Conservation (phyloP, 2,888 invertebrate genomes). For the Leptogaster cylindrica region DNA sequence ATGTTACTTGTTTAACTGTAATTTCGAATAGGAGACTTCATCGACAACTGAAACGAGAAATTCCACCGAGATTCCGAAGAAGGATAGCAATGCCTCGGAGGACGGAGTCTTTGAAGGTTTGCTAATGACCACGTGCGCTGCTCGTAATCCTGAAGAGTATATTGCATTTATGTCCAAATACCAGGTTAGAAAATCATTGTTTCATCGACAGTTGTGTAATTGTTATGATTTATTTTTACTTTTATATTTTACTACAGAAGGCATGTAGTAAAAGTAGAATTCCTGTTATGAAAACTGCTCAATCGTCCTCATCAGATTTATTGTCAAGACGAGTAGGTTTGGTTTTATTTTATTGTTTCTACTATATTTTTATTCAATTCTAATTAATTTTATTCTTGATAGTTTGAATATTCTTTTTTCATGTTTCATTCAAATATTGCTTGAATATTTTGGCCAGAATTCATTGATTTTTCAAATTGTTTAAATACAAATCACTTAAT, state of each 20-base stretch:
- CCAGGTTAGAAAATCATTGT: conserved; percentile 55
- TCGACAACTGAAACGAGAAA: too few species aligned
- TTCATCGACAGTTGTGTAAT: too few species aligned
- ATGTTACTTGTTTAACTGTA: conserved; percentile 14
- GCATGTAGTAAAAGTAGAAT: conserved; percentile 57
- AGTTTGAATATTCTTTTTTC: not conserved
- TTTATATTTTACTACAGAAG: conserved; percentile 52
- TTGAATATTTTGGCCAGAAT: too few species aligned
- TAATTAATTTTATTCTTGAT: not conserved
- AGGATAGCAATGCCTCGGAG: conserved; percentile 5
- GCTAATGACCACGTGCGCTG: conserved; percentile 57
- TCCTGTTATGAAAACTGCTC: conserved; percentile 53
- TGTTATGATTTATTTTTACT: too few species aligned
- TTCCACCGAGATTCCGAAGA: too few species aligned
- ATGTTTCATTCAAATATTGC: not conserved
- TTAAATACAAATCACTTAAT: too few species aligned
- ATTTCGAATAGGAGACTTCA: too few species aligned
- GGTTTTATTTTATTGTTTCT: too few species aligned
- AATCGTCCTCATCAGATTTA: conserved; percentile 45
- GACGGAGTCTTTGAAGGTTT: conserved; percentile 54
- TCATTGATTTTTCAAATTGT: too few species aligned
- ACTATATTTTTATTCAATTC: not conserved
- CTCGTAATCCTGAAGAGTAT: conserved; percentile 57
- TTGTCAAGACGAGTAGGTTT: conserved; percentile 43
- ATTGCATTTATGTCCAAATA: conserved; percentile 59